Conservation (phyloP, 2,888 invertebrate genomes). For the Drosophila trichaetosa region DNA sequence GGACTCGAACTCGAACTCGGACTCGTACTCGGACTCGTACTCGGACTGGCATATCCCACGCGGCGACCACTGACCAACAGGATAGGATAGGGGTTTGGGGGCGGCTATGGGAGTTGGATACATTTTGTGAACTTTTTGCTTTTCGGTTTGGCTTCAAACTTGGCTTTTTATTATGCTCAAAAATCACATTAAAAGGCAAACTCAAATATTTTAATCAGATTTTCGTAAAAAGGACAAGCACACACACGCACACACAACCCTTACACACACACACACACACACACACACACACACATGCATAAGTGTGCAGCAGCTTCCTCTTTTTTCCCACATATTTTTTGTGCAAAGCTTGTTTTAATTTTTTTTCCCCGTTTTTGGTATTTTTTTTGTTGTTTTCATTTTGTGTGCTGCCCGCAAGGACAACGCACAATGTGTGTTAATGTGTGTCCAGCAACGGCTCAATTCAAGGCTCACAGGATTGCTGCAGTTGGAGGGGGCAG, state of each 20-base stretch:
- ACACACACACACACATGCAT: conserved; percentile 35
- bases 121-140: conserved; percentile 56
- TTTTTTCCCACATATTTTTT: conserved; percentile 27
- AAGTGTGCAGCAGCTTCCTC: conserved; percentile 34
- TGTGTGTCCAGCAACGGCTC: conserved; percentile 64
- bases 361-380: conserved; percentile 23
- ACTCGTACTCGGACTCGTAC: conserved; percentile 13
- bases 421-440: conserved; percentile 81
- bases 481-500: conserved; percentile 28
- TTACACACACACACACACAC: conserved; percentile 23
- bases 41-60: conserved; percentile 20
- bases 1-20: conserved; percentile 8
- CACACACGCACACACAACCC: conserved; percentile 45
- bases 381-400: conserved; percentile 21
- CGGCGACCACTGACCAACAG: conserved; percentile 8
- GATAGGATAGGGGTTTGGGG: neutral
- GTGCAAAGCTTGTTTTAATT: conserved; percentile 53
- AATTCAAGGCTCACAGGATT: conserved; percentile 28
- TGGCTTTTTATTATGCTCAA: conserved; percentile 81
- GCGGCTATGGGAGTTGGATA: conserved; percentile 5
- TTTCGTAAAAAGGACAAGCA: conserved; percentile 78
- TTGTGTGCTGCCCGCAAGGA: conserved; percentile 44
- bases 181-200: conserved; percentile 84
- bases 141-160: conserved; percentile 53
- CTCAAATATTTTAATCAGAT: conserved; percentile 85